These are phyloP conservation scores for Choloepus didactylus DNA, from an alignment of 2,797 vertebrate species.

Conservation along the genomic window DNA sequence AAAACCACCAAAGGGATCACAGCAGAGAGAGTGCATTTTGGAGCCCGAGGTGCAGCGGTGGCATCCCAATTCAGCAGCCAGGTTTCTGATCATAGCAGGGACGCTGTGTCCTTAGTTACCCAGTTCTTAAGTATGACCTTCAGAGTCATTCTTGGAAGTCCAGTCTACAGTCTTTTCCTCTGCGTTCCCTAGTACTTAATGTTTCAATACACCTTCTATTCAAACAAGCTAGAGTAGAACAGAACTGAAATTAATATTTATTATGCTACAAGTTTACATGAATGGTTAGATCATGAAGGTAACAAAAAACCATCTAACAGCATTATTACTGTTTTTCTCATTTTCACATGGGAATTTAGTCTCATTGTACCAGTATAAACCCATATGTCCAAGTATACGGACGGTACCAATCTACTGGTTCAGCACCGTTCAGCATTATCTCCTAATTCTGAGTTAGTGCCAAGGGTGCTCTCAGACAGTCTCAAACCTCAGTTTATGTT, in stretches of 20 bases:
- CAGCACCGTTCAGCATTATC: not conserved
- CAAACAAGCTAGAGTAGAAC: not conserved
- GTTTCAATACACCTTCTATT: not conserved
- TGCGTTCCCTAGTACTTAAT: not conserved
- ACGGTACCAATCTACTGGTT: not conserved
- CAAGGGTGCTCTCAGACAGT: not conserved
- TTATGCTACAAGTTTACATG: not conserved
- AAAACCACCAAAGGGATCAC: not conserved
- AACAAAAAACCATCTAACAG: not conserved
- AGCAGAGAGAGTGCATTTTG: not conserved
- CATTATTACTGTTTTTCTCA: not conserved
- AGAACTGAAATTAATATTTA: not conserved
- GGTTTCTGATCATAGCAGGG: not conserved
- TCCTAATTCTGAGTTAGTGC: not conserved
- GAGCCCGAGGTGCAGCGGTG: not conserved
- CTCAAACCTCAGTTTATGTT: not conserved
- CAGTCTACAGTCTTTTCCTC: not conserved
- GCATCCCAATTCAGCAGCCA: not conserved
- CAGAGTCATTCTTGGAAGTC: not conserved
- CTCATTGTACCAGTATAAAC: not conserved
- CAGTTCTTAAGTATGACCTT: not conserved
- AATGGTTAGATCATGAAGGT: not conserved
- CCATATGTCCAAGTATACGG: not conserved
- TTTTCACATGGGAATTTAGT: conserved; percentile 8
- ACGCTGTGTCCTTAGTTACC: not conserved